Conservation (phyloP, 2,113 vertebrate species). For the Nesoenas mayeri region DNA sequence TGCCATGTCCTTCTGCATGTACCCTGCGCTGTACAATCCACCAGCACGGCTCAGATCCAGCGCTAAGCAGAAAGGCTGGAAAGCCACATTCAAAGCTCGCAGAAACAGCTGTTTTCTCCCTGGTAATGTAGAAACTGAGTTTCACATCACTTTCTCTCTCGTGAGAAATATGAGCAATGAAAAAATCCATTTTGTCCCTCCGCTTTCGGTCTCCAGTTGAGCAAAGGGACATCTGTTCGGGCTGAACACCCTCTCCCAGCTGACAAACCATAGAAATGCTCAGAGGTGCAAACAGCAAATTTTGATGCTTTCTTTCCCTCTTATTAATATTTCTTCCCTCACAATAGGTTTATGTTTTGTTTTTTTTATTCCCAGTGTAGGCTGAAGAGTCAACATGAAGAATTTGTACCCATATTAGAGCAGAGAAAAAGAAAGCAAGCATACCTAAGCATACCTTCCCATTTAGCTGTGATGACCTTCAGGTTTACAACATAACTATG, state of each 20-base stretch:
- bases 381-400: neutral
- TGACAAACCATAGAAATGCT: neutral
- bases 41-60: no score
- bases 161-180: neutral
- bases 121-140: neutral
- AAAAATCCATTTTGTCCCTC: neutral
- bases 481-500: neutral
- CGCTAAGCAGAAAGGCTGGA: neutral
- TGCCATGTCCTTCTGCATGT: neutral
- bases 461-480: neutral
- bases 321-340: neutral
- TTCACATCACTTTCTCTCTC: constrained; percentile 11
- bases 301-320: neutral
- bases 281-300: neutral
- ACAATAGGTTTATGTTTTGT: neutral
- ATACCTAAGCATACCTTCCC: neutral
- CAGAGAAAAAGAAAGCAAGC: neutral
- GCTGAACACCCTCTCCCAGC: neutral
- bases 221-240: constrained; percentile 23
- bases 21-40: no score
- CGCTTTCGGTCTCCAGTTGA: neutral
- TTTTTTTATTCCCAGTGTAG: fast-evolving
- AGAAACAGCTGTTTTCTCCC: constrained; percentile 52
- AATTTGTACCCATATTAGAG: neutral
- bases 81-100: neutral